A percentile compares a stretch with the other conserved stretches of the same genome.
Conservation (phyloP, 2,797 vertebrate genomes). For the Sebastes nivosus region DNA sequence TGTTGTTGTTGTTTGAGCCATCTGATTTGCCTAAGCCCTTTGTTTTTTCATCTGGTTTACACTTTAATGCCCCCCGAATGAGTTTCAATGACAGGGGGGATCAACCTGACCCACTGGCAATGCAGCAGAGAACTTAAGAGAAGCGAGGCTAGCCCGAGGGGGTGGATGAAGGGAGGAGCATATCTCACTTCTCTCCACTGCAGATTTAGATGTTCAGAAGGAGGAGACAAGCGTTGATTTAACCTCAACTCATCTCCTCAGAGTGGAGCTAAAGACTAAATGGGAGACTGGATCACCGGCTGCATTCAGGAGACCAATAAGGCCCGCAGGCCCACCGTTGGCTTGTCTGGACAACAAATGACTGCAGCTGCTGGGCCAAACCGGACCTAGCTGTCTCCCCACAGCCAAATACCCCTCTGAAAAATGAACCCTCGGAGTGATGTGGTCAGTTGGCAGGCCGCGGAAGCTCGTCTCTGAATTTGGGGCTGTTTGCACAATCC, state of each 20-base stretch:
- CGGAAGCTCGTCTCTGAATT: conserved; percentile 69
- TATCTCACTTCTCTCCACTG: conserved; percentile 60
- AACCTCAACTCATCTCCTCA: conserved; percentile 73
- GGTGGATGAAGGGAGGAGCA: conserved; percentile 72
- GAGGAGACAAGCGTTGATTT: conserved; percentile 69
- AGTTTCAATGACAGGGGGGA: conserved; percentile 92
- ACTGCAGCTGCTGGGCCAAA: conserved; percentile 56
- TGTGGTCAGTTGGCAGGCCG: conserved; percentile 80
- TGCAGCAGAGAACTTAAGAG: conserved; percentile 76
- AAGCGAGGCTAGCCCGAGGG: conserved; percentile 66
- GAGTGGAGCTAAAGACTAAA: conserved; percentile 69
- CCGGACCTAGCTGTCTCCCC: conserved; percentile 37
- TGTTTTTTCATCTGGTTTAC: conserved; percentile 99
- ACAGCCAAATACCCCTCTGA: conserved; percentile 68
- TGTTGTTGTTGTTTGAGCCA: conserved; percentile 98
- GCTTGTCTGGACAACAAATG: conserved; percentile 56
- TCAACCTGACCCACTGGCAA: conserved; percentile 91
- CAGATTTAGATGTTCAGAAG: conserved; percentile 72
- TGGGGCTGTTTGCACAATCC: conserved; percentile 67
- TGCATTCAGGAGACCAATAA: conserved; percentile 44
- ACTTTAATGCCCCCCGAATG: conserved; percentile 98
- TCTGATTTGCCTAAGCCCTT: conserved; percentile 99
- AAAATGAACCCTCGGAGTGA: conserved; percentile 80
- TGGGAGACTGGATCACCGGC: conserved; percentile 59
- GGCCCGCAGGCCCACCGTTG: conserved; percentile 34